Evolutionary conservation across 2,113 vertebrate species (phyloP).

Genomic region (Hippocampus barbouri): DNA sequence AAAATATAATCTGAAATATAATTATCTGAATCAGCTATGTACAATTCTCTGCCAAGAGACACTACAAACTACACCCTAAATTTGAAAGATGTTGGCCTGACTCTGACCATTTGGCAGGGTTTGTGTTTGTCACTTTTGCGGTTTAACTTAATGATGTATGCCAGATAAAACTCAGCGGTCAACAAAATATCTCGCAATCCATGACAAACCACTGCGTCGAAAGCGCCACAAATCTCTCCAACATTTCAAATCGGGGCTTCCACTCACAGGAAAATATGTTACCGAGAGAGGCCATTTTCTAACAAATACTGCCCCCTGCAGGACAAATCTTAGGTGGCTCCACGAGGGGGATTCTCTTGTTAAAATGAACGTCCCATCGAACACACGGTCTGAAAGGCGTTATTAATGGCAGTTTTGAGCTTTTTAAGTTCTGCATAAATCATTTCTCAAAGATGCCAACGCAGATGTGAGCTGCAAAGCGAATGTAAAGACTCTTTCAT

Average conservation of each 20-base stretch:
- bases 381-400: slow-evolving; percentile 4
- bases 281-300: slow-evolving; percentile 18
- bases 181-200: background rate
- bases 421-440: slow-evolving; percentile 47
- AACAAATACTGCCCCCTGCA: slow-evolving; percentile 56
- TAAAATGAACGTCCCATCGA: slow-evolving; percentile 1
- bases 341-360: background rate
- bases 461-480: slow-evolving; percentile 31
- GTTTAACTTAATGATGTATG: slow-evolving; percentile 7
- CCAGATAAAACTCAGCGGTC: slow-evolving; percentile 8
- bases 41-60: background rate
- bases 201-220: slow-evolving; percentile 11
- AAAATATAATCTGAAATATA: background rate
- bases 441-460: slow-evolving; percentile 22
- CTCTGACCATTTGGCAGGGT: background rate
- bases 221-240: slow-evolving; percentile 16
- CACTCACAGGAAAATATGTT: slow-evolving; percentile 1
- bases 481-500: slow-evolving; percentile 48
- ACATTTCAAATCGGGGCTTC: slow-evolving; percentile 18
- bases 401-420: slow-evolving; percentile 16
- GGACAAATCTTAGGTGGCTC: background rate
- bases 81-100: background rate
- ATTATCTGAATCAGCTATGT: background rate
- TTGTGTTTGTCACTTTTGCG: background rate
- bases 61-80: background rate